Evolutionary conservation across 2,797 vertebrate genomes (phyloP).

Genomic region (Knipowitschia caucasica): DNA sequence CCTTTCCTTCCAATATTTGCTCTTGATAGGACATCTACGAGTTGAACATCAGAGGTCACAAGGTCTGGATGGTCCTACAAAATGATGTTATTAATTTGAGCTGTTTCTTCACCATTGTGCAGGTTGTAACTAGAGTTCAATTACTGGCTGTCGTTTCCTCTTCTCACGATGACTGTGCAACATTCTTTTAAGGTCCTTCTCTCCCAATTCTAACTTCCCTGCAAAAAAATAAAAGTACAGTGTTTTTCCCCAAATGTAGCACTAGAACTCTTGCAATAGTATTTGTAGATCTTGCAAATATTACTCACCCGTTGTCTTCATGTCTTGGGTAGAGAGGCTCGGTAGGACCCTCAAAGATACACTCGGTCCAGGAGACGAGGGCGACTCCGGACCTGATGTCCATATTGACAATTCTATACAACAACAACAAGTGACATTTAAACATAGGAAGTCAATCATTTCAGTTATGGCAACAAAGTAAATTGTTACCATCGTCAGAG

Average conservation of each 20-base stretch:
- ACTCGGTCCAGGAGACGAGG: conserved; percentile 79
- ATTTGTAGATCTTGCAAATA: background rate
- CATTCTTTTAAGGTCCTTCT: conserved; percentile 87
- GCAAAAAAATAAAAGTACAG: conserved; percentile 22
- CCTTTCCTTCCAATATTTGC: conserved; percentile 92
- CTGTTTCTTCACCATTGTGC: background rate
- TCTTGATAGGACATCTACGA: conserved; percentile 89
- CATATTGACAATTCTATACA: conserved; percentile 68
- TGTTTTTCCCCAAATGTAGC: background rate
- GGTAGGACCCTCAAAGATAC: conserved; percentile 87
- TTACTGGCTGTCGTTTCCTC: conserved; percentile 90
- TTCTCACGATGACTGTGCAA: conserved; percentile 91
- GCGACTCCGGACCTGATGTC: conserved; percentile 76
- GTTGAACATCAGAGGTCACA: conserved; percentile 86
- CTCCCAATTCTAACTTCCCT: conserved; percentile 90
- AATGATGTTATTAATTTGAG: conserved; percentile 21
- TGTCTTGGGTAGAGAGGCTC: conserved; percentile 90
- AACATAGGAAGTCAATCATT: background rate
- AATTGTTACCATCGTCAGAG: conserved; percentile 89
- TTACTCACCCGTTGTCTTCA: conserved; percentile 89
- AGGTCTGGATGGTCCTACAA: conserved; percentile 92
- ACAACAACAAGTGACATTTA: conserved; percentile 8
- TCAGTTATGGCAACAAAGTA: background rate
- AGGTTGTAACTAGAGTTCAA: background rate
- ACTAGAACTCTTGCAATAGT: too few species aligned